Base-by-base conservation (phyloP, 2,888 invertebrate genomes). In the Entomobrya proxima region DNA sequence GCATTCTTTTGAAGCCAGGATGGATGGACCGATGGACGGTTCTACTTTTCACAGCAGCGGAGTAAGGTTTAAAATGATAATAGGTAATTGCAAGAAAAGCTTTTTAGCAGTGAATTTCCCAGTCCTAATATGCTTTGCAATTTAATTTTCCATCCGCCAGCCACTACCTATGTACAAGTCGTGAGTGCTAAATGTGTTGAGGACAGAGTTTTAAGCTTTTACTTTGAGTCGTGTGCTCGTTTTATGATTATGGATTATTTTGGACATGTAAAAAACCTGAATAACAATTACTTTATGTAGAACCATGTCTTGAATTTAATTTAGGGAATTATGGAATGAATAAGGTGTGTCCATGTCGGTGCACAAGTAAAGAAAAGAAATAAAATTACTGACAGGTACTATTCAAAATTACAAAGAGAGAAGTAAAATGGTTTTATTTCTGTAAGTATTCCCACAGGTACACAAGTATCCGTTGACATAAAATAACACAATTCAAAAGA, bases 61-160 rank as follows among this genome's bases (percentile, higher is more conserved):
- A 6, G 40, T 21, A 21, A 74, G 74, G 74, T 74, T n/a, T n/a
- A n/a, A n/a, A n/a, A n/a, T n/a, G n/a, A 74, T n/a, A 74, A 50
- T 6, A 50, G 1, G 30, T 74, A 21, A n/a, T n/a, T n/a, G 32
- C 7, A 32, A 35, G 3, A 11, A 50, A 21, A 47, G 6, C 15
- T n/a, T 37, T 30, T 47, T 74, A 74, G 74, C n/a, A n/a, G n/a
- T n/a, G n/a, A 74, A 50, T 74, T 50, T 74, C 50, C 74, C 74
- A 74, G 50, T 47, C 30, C n/a, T n/a, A n/a, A n/a, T n/a, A n/a
- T n/a, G n/a, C n/a, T n/a, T n/a, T 74, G 47, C 32, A 44, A 47
- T 50, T 74, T 74, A 52, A 52, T 52, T 52, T 52, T 52, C 52
- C 18, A 13, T 21, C 18, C n/a, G n/a, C n/a, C n/a, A n/a, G n/a